Conservation (phyloP, 64 coral and sea anemone genomes). For the Montipora cactus region DNA sequence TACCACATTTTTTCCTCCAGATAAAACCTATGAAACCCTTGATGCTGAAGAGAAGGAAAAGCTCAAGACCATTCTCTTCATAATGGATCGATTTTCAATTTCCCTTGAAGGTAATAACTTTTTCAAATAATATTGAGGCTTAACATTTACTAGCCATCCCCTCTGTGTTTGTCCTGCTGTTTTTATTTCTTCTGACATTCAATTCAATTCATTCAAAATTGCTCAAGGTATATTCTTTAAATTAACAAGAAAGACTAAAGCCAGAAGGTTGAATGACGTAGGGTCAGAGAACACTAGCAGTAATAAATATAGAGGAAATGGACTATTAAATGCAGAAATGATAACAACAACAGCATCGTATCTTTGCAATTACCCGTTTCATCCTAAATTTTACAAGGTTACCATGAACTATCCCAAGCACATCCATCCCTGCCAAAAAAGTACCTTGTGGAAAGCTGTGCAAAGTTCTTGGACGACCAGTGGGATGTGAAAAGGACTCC, state of each 20-base stretch:
- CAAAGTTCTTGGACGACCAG: neutral
- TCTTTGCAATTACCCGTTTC: neutral
- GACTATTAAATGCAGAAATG: neutral
- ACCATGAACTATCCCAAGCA: neutral
- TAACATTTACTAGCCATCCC: too few relatives aligned
- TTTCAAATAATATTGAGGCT: too few relatives aligned
- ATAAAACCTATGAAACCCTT: too few relatives aligned
- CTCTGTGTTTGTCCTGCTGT: too few relatives aligned
- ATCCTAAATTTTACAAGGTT: neutral
- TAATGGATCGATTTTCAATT: neutral
- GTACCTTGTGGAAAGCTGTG: neutral
- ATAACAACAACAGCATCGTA: neutral
- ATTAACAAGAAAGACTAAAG: too few relatives aligned
- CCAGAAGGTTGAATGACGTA: too few relatives aligned
- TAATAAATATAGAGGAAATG: too few relatives aligned
- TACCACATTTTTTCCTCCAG: too few relatives aligned
- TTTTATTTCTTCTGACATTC: too few relatives aligned
- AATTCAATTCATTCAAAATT: neutral
- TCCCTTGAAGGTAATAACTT: too few relatives aligned
- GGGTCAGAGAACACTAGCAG: too few relatives aligned
- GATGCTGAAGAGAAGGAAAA: neutral
- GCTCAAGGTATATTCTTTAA: neutral
- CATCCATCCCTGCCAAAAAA: neutral
- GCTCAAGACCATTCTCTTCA: neutral
- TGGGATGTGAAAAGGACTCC: neutral